Conservation (phyloP, 2,888 invertebrate genomes). For the Drosophila nr. medialis region DNA sequence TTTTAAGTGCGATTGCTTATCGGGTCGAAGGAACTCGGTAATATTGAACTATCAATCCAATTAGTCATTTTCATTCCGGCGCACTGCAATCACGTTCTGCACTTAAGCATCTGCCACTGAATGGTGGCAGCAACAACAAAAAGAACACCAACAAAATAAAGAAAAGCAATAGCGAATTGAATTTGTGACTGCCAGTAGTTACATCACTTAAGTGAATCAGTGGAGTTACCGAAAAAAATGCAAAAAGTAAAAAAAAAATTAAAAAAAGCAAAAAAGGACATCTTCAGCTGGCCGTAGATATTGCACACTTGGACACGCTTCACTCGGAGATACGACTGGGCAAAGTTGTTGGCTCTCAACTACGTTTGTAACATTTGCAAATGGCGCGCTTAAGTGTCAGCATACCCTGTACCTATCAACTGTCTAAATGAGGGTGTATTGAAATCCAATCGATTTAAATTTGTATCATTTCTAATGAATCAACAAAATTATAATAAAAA, state of each 20-base stretch:
- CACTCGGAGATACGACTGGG: conserved; percentile 41
- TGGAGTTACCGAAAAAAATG: conserved; percentile 34
- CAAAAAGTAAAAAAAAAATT: conserved; percentile 14
- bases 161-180: not conserved
- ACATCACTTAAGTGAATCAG: conserved; percentile 45
- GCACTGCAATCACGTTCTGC: conserved; percentile 44
- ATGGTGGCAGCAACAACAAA: not conserved
- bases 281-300: conserved; percentile 12
- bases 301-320: conserved; percentile 53
- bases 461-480: not conserved
- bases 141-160: not conserved
- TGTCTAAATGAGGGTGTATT: not conserved
- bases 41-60: conserved; percentile 39
- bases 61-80: conserved; percentile 36
- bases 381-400: conserved; percentile 38
- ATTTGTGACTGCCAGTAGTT: conserved; percentile 22
- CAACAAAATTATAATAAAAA: not conserved
- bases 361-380: conserved; percentile 38
- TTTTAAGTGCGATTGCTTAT: conserved; percentile 4
- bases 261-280: conserved; percentile 4
- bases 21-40: not conserved
- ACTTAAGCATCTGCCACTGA: conserved; percentile 40
- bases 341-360: conserved; percentile 34
- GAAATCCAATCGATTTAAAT: not conserved
- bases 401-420: not conserved